Percentiles rank a stretch among this genome's conserved stretches.
Conservation (phyloP, 2,113 vertebrate genomes). For the Emydocephalus ijimae region DNA sequence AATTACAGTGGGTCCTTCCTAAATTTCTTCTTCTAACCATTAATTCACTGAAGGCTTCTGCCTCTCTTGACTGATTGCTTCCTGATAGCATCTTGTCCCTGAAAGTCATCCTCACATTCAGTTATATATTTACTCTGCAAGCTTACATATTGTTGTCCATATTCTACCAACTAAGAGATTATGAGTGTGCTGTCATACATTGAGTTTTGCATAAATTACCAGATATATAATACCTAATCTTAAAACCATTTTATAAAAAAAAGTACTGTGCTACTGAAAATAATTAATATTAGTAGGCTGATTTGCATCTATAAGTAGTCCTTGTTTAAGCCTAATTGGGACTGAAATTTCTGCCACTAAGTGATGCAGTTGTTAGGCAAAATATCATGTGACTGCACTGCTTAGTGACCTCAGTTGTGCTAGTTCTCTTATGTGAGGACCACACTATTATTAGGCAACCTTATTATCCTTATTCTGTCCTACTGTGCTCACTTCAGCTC, state of each 20-base stretch:
- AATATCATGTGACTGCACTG: neutral
- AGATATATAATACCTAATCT: conserved; percentile 29
- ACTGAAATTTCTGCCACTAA: neutral
- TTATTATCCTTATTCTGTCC: neutral
- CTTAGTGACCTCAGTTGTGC: neutral
- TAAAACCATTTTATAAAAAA: conserved; percentile 18
- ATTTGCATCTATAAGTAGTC: neutral
- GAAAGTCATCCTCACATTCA: neutral
- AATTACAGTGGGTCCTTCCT: neutral
- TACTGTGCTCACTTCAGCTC: neutral
- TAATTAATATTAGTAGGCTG: neutral
- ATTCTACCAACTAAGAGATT: neutral
- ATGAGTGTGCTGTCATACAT: neutral
- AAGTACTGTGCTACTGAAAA: neutral
- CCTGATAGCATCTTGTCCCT: neutral
- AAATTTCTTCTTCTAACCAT: neutral
- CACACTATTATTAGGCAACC: neutral
- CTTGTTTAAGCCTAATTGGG: neutral
- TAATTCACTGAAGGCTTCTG: neutral
- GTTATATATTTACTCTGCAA: neutral
- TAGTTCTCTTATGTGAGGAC: neutral
- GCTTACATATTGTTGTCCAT: neutral
- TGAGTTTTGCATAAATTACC: conserved; percentile 19
- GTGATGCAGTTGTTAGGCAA: neutral
- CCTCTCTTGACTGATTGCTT: neutral